Evolutionary conservation across 2,888 invertebrate species (phyloP).

Genomic region (Sericinus montela): DNA sequence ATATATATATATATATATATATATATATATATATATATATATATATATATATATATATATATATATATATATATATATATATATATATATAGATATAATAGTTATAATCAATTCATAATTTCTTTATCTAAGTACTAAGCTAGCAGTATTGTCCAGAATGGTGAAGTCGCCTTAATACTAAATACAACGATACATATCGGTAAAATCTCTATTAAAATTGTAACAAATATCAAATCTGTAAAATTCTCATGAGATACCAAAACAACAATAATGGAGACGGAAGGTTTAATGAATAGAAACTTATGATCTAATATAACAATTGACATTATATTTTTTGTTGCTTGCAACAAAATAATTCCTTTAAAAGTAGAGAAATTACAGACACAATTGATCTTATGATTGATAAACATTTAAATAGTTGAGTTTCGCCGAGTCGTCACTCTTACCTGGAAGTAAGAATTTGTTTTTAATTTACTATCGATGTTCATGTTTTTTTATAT

Average conservation of each 20-base stretch:
- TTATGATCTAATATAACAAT: constrained; percentile 24
- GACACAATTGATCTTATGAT: constrained; percentile 14
- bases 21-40: constrained; percentile 15
- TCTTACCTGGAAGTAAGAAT: not conserved
- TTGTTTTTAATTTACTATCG: too few relatives aligned
- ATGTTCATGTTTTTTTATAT: too few relatives aligned
- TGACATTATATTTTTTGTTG: constrained; percentile 24
- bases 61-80: constrained; percentile 16
- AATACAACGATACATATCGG: constrained; percentile 27
- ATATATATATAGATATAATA: constrained; percentile 15
- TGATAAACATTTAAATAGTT: constrained; percentile 6
- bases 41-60: constrained; percentile 15
- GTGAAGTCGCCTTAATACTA: constrained; percentile 42
- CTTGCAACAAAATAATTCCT: not conserved
- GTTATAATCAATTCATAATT: constrained; percentile 15
- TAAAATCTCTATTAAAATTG: constrained; percentile 29
- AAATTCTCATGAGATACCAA: constrained; percentile 18
- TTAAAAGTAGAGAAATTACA: constrained; percentile 10
- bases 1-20: constrained; percentile 17
- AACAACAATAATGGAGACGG: constrained; percentile 17
- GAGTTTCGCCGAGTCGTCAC: not conserved
- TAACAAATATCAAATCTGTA: constrained; percentile 25
- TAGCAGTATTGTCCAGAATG: constrained; percentile 47
- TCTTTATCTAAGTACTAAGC: constrained; percentile 30
- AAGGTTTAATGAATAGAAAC: constrained; percentile 15